phyloP scores from a whole-genome alignment of 1,140 invertebrate species.

The Drosophila sechellia region DNA sequence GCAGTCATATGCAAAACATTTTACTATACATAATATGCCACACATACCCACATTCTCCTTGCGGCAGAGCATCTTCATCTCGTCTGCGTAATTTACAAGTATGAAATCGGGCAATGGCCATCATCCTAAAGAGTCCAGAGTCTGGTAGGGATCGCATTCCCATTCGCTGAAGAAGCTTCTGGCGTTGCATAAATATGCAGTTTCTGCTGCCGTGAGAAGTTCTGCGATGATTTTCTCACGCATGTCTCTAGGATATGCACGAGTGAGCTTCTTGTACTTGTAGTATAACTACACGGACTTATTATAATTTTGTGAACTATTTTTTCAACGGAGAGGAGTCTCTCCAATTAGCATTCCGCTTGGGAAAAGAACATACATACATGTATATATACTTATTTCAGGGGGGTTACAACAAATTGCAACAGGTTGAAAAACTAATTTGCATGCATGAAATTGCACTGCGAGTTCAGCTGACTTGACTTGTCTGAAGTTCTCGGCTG shows the following conservation, averaged over 20 bases:
- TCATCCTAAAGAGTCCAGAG: constrained; percentile 2
- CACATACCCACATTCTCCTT: constrained; percentile 4
- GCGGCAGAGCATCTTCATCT: constrained; percentile 30
- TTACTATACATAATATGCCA: constrained; percentile 6
- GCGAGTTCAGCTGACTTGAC: constrained; percentile 50
- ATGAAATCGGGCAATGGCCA: constrained; percentile 32
- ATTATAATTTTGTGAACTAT: constrained; percentile 76
- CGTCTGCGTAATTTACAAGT: constrained; percentile 36
- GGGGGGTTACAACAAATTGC: constrained; percentile 60
- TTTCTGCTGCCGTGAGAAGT: constrained; percentile 66
- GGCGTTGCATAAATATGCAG: constrained; percentile 69
- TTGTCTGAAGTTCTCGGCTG: constrained; percentile 37
- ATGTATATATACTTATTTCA: background rate
- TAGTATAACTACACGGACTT: constrained; percentile 16
- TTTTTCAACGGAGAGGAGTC: constrained; percentile 55
- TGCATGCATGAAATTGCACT: constrained; percentile 78
- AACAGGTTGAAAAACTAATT: constrained; percentile 81
- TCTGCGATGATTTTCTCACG: constrained; percentile 78
- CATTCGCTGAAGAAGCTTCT: constrained; percentile 27
- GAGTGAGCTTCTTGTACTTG: constrained; percentile 53
- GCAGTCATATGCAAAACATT: constrained; percentile 21
- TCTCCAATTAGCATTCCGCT: constrained; percentile 67
- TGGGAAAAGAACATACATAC: constrained; percentile 33
- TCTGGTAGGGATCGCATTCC: constrained; percentile 1
- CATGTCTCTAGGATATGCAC: constrained; percentile 83